phyloP scores from a whole-genome alignment of 2,888 invertebrate species.

The Lepidonotus clava region DNA sequence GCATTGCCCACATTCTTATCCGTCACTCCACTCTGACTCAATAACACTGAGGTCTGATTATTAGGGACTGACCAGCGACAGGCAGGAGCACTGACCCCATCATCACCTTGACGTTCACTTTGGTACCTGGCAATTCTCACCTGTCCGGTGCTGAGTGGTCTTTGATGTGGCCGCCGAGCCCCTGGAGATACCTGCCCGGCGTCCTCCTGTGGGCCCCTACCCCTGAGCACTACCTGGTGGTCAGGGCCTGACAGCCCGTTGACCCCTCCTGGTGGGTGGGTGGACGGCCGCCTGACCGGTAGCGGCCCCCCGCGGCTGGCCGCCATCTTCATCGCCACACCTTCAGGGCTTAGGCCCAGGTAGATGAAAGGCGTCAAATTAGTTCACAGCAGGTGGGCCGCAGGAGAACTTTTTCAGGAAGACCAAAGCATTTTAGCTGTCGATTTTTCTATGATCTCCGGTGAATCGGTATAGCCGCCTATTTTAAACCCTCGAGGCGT shows the following conservation, averaged over 20 bases:
- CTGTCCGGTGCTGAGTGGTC: neutral
- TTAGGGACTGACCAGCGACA: neutral
- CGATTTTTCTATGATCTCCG: no score
- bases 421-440: no score
- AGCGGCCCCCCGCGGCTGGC: neutral
- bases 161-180: neutral
- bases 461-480: no score
- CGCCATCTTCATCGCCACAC: neutral
- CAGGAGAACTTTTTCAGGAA: no score
- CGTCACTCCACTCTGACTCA: no score
- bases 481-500: no score
- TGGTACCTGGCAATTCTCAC: no score
- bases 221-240: neutral
- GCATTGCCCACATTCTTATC: no score
- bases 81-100: neutral
- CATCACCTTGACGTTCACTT: no score
- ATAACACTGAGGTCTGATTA: no score
- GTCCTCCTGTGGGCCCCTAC: neutral
- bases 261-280: neutral
- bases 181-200: slow-evolving; percentile 6
- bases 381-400: neutral
- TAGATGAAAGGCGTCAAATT: neutral
- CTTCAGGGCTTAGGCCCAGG: neutral
- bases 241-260: neutral
- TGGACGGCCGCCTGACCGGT: neutral